Evolutionary conservation across 2,888 invertebrate species (phyloP), one percentile per base, ranked within the genome.

Genomic region (Blastobasis adustella): DNA sequence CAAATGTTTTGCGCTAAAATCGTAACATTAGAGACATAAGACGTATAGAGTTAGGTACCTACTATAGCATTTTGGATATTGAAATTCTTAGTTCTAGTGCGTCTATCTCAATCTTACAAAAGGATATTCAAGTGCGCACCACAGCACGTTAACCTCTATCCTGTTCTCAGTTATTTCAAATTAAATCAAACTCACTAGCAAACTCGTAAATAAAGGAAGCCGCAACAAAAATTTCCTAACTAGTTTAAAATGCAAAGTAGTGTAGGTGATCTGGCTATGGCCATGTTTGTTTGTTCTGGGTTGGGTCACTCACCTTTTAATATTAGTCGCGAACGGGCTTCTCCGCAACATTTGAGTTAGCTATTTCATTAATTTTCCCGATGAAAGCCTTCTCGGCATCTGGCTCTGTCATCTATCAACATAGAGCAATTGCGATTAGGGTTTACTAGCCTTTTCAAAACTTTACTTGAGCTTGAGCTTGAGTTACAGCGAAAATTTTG

Each of bases 181-280:
- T 23, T 23, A 23, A 23, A 23, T 23, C 23, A 23, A 23, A 23
- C 37, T 6, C 9, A 41, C 41, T 51, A 1, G 23, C 23, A 49
- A 46, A 50, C 42, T 50, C 60, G 53, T 61, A 61, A 61, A 60
- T 61, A 60, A 54, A 45, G 49, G 49, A 52, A 58, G 23, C 52
- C 56, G 56, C 54, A 58, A 49, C 55, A 56, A 56, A 59, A 58
- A 52, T 58, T 58, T 58, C 58, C 57, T 53, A 57, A 54, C 57
- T 57, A 53, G 56, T 55, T 56, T 55, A 56, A 59, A 59, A 59
- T 59, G 59, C 57, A 54, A 61, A 60, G 55, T 58, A 59, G 53
- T 58, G 59, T 59, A 59, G 60, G 56, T 54, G 55, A 56, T 53
- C 48, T 47, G 49, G 48, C 46, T 51, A 47, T 45, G 45, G 39